These are phyloP conservation scores for Archips crataeganus DNA, from an alignment of 2,888 invertebrate species.

Conservation along the genomic window DNA sequence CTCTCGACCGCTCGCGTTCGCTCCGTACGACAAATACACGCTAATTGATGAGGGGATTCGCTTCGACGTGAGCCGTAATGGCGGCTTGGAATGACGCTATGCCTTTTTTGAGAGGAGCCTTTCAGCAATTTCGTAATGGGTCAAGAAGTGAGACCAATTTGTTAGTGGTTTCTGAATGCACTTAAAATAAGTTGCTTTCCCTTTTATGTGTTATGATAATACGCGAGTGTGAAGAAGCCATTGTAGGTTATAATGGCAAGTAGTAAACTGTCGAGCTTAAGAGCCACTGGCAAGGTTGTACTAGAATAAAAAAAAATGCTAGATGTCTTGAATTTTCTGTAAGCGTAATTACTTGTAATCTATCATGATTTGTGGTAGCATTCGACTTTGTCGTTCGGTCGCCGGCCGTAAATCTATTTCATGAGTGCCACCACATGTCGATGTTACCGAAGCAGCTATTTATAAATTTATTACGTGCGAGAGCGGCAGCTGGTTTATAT, in stretches of 20 bases:
- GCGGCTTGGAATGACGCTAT: background rate
- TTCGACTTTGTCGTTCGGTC: slow-evolving; percentile 13
- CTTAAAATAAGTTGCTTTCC: background rate
- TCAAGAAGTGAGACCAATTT: background rate
- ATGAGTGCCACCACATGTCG: slow-evolving; percentile 41
- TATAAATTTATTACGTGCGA: slow-evolving; percentile 39
- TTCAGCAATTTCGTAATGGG: background rate
- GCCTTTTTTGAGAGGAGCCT: background rate
- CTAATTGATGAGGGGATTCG: slow-evolving; percentile 25
- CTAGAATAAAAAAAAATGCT: too few relatives aligned
- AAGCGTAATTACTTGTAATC: background rate
- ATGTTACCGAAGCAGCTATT: slow-evolving; percentile 37
- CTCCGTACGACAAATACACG: slow-evolving; percentile 18
- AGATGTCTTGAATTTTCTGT: background rate
- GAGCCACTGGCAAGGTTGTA: too few relatives aligned
- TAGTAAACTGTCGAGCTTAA: too few relatives aligned
- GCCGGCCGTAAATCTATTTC: slow-evolving; percentile 39
- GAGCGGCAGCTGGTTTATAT: slow-evolving; percentile 31
- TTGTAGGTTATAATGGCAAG: too few relatives aligned
- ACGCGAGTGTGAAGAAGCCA: too few relatives aligned
- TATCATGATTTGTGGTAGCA: background rate
- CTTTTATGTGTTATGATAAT: background rate
- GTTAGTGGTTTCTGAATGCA: too few relatives aligned
- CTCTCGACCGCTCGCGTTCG: slow-evolving; percentile 19
- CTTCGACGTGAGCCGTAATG: background rate